Conservation (phyloP, 2,888 invertebrate species). For the Lasioglossum malachurum region DNA sequence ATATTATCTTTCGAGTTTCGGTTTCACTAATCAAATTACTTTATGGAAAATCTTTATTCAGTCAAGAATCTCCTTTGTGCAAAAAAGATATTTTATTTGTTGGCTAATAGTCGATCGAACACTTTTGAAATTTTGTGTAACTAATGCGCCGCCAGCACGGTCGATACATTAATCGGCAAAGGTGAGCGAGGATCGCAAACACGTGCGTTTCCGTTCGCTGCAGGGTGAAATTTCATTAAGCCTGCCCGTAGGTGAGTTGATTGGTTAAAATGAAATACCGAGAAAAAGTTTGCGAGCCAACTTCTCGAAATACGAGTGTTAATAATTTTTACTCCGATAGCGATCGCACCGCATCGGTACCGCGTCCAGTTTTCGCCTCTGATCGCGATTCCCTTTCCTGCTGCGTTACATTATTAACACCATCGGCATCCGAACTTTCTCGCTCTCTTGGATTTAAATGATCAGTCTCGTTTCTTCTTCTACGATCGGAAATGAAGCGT, state of each 20-base stretch:
- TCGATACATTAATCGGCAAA: constrained; percentile 18
- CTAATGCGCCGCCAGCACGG: neutral
- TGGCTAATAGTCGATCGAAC: neutral
- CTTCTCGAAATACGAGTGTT: constrained; percentile 66
- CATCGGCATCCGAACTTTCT: constrained; percentile 22
- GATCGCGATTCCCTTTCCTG: constrained; percentile 34
- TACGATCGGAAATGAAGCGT: neutral
- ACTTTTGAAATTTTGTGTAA: constrained; percentile 7
- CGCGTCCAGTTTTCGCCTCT: constrained; percentile 47
- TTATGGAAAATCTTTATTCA: neutral
- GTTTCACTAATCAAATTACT: neutral
- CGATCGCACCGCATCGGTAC: constrained; percentile 55
- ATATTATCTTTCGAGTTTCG: neutral
- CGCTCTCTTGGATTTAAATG: constrained; percentile 22
- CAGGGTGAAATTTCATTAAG: constrained; percentile 69
- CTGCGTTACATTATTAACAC: constrained; percentile 26
- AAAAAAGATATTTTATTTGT: neutral
- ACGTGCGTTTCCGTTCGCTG: constrained; percentile 44
- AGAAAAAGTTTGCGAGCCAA: constrained; percentile 64
- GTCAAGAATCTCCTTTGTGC: neutral
- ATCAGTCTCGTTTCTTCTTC: neutral
- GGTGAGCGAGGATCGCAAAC: constrained; percentile 46
- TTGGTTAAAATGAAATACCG: constrained; percentile 65
- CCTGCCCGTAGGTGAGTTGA: constrained; percentile 59
- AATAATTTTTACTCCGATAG: constrained; percentile 68